Evolutionary conservation across 2,113 vertebrate genomes (phyloP).

Genomic region (Mionectes macconnelli): DNA sequence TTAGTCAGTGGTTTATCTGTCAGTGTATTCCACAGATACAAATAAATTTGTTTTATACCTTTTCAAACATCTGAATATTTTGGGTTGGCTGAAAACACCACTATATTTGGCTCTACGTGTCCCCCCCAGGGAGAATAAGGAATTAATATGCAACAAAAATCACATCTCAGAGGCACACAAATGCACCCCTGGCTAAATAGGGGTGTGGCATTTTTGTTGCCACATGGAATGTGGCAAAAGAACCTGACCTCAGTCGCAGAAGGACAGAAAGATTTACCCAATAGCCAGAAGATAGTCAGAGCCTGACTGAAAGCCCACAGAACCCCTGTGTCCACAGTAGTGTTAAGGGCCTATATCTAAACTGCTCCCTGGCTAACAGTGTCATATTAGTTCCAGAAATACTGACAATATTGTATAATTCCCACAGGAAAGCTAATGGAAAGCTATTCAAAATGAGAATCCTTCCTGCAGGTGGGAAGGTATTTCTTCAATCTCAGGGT

Average conservation of each 20-base stretch:
- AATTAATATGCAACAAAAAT: background rate
- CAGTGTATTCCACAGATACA: background rate
- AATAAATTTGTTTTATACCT: background rate
- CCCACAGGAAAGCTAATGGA: constrained; percentile 32
- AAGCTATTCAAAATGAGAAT: constrained; percentile 53
- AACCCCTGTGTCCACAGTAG: background rate
- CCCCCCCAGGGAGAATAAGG: background rate
- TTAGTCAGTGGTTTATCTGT: background rate
- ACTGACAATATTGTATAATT: constrained; percentile 1
- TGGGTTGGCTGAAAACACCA: background rate
- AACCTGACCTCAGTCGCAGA: background rate
- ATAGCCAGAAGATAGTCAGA: background rate
- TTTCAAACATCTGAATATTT: background rate
- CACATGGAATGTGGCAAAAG: background rate
- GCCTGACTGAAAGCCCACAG: background rate
- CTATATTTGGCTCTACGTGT: background rate
- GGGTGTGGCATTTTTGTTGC: background rate
- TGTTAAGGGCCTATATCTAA: background rate
- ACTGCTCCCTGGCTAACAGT: background rate
- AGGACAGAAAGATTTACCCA: background rate
- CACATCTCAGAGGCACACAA: background rate
- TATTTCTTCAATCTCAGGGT: constrained; percentile 39
- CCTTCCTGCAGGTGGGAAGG: background rate
- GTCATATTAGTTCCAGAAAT: constrained; percentile 10
- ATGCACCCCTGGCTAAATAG: background rate